Base-by-base conservation (phyloP, 2,113 vertebrate genomes). In the Pelusios castaneus region DNA sequence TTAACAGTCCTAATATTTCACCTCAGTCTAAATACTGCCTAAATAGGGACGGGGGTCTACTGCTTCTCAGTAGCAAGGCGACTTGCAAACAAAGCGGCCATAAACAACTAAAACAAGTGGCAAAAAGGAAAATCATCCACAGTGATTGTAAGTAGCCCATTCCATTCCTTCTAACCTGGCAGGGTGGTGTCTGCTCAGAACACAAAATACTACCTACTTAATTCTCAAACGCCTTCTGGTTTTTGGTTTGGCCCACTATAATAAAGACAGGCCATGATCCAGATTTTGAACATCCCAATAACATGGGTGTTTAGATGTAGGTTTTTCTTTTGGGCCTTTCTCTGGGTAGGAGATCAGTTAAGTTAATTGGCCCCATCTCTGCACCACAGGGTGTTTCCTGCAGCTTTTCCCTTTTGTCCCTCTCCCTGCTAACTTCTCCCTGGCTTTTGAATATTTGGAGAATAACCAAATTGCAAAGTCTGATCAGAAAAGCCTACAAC, bases 401-500 rank as follows among this genome's bases (percentile, higher is more conserved):
- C 3, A 1, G 75, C 12, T 12, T 25, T 76, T 31, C 31, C 21
- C 55, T 76, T 76, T 8, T 31, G 45, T 43, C 54, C 27, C 86
- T 91, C 92, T 85, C 60, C 91, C 73, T 85, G 29, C 84, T 93
- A 52, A 93, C 67, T 43, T 95, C 87, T 89, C 91, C 60, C 87
- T 95, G 89, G 93, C 85, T 92, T 87, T 85, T 83, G 92, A 87
- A 14, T 87, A 85, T 7, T 38, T 93, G 75, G 89, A 94, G 81
- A 90, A 79, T 63, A 94, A 95, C 94, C 96, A 96, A 94, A 95
- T 70, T 91, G 93, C 91, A 93, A 96, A 92, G 88, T 93, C 93
- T 97, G 94, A 75, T 92, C 94, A 95, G 95, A 96, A 92, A 95
- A 80, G 92, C 93, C 95, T 89, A 94, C 91, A 94, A 95, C 92